phyloP scores from a whole-genome alignment of 1,140 invertebrate genomes.

The Ctenoplectra terminalis region DNA sequence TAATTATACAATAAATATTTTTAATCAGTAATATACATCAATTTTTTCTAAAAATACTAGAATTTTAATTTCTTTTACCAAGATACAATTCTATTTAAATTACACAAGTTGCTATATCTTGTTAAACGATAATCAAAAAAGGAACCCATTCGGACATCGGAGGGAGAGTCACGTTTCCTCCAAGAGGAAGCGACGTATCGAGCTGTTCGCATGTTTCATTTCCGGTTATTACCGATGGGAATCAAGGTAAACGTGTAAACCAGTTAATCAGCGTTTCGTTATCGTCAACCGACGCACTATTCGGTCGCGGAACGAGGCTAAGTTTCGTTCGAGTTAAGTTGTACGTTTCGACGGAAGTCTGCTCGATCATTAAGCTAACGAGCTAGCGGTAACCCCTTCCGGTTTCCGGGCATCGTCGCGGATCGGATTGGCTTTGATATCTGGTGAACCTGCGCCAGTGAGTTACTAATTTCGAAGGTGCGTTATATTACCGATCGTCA shows the following conservation, averaged over 20 bases:
- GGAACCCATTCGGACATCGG: no score
- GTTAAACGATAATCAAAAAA: no score
- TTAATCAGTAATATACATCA: no score
- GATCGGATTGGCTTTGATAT: slow-evolving; percentile 31
- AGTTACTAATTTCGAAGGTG: slow-evolving; percentile 19
- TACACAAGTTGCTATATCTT: no score
- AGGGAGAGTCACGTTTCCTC: background rate
- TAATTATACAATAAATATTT: no score
- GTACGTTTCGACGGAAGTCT: slow-evolving; percentile 52
- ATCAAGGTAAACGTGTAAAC: slow-evolving; percentile 24
- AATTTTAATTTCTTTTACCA: no score
- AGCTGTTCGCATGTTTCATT: background rate
- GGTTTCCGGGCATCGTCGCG: slow-evolving; percentile 5
- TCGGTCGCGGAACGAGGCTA: background rate
- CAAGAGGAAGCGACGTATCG: background rate
- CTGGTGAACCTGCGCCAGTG: background rate
- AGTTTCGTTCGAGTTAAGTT: slow-evolving; percentile 52
- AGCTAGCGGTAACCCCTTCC: slow-evolving; percentile 50
- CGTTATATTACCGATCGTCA: slow-evolving; percentile 35
- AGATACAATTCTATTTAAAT: no score
- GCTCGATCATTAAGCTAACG: slow-evolving; percentile 68
- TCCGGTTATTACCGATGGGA: slow-evolving; percentile 27
- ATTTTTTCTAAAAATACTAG: no score
- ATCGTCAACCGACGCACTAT: slow-evolving; percentile 15
- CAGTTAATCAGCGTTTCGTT: slow-evolving; percentile 47